Base-by-base conservation (phyloP, 1,140 invertebrate species). In the Condylostylus longicornis region DNA sequence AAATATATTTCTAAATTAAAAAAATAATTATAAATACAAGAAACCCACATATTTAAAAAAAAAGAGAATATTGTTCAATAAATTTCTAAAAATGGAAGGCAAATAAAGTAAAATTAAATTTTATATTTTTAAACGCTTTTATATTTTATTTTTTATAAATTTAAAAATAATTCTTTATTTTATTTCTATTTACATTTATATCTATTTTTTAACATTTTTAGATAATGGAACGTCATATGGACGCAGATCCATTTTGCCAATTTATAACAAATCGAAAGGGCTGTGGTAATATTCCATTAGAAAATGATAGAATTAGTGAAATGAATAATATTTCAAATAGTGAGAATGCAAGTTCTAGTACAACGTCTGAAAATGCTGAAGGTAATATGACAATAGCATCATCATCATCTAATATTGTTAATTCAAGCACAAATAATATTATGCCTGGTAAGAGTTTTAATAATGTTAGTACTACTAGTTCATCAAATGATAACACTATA, bases 251-350 rank as follows among this genome's bases (percentile, higher is more conserved):
- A 5, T 58, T 67, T 32, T 86, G 82, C 58, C 68, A 71, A 21
- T 86, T 86, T 61, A 73, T 86, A 2, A 42, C 67, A 30, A 65
- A 77, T 54, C 70, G 77, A 2, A 45, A 53, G 22, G 48, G 55
- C 23, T 79, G 77, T 25, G 75, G 72, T 3, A 82, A 82, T 51
- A 61, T 82, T 27, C 72, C 77, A 15, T 45, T 62, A 27, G 9
- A 23, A 37, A 42, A 40, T 31, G 37, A 41, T 25, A 21, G 42
- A 21, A 36, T 10, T n/a, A 8, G 10, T n/a, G 14, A 8, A 4
- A 13, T 3, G 14, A 27, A 27, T 27, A 13, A 27, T 4, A n/a
- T 13, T 4, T 12, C 12, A 18, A 32, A 32, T 15, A 3, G 10
- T 3, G 14, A 10, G 10, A 27, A 10, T 27, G 3, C 25, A 4